These are phyloP conservation scores for Trypoxylon attenuatum DNA, from an alignment of 2,888 invertebrate genomes.

Conservation along the genomic window DNA sequence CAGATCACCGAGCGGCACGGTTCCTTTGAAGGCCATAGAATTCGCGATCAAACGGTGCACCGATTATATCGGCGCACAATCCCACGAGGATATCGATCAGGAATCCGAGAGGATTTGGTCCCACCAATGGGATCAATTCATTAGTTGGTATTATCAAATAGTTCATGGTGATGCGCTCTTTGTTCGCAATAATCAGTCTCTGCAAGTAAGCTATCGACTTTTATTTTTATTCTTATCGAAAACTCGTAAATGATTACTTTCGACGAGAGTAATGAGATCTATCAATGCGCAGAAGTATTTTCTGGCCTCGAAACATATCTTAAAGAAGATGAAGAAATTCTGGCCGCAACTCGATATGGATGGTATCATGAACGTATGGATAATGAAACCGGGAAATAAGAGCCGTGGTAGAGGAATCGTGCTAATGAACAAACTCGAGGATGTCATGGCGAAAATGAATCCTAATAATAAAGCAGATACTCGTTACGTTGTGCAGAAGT, in stretches of 20 bases:
- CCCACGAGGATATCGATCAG: constrained; percentile 87
- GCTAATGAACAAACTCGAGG: constrained; percentile 89
- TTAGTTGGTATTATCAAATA: constrained; percentile 80
- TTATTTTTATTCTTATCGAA: no score
- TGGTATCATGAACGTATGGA: constrained; percentile 93
- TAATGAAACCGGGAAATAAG: constrained; percentile 95
- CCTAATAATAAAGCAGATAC: constrained; percentile 76
- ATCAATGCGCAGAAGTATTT: constrained; percentile 63
- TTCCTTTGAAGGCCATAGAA: constrained; percentile 86
- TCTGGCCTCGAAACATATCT: constrained; percentile 73
- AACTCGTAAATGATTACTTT: not conserved
- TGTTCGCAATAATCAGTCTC: constrained; percentile 59
- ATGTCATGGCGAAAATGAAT: constrained; percentile 84
- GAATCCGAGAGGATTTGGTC: constrained; percentile 85
- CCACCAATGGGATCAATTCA: constrained; percentile 94
- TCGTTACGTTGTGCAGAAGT: constrained; percentile 95
- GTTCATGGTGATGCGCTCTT: constrained; percentile 72
- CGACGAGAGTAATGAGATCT: no score
- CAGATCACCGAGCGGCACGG: constrained; percentile 79
- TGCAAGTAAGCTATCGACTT: constrained; percentile 69
- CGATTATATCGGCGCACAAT: constrained; percentile 84
- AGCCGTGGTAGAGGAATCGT: constrained; percentile 94
- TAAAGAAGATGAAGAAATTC: constrained; percentile 81
- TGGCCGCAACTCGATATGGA: constrained; percentile 92
- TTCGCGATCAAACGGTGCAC: constrained; percentile 88